Evolutionary conservation across 2,797 vertebrate genomes (phyloP).

Genomic region (Nannoperca australis): DNA sequence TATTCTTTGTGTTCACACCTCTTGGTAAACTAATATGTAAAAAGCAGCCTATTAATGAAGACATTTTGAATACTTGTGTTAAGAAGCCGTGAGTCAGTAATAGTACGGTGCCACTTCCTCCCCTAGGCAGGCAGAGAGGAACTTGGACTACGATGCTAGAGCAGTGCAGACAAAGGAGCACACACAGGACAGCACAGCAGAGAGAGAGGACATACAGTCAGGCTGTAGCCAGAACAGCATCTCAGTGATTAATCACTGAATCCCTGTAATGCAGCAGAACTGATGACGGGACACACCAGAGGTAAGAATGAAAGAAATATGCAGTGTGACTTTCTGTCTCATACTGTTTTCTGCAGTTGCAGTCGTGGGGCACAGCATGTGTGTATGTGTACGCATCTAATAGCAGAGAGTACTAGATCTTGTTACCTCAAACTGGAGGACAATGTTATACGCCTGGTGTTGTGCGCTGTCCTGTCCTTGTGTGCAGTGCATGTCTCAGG

Average conservation of each 20-base stretch:
- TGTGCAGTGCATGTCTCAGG: slow-evolving; percentile 4
- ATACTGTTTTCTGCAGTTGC: slow-evolving; percentile 12
- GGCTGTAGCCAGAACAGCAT: slow-evolving; percentile 36
- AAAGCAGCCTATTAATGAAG: slow-evolving; percentile 6
- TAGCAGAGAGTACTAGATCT: background rate
- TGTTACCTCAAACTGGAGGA: slow-evolving; percentile 10
- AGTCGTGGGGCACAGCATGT: background rate
- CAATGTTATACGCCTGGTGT: slow-evolving; percentile 8
- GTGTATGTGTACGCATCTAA: background rate
- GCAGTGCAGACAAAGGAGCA: slow-evolving; percentile 60
- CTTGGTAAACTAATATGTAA: background rate
- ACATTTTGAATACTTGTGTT: background rate
- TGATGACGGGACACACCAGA: slow-evolving; percentile 36
- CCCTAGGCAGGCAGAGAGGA: slow-evolving; percentile 36
- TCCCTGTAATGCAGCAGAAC: slow-evolving; percentile 51
- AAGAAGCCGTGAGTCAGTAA: slow-evolving; percentile 6
- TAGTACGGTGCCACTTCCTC: slow-evolving; percentile 17
- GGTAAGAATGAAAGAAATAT: slow-evolving; percentile 41
- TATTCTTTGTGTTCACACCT: background rate
- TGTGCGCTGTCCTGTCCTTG: slow-evolving; percentile 19
- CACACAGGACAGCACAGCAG: slow-evolving; percentile 36
- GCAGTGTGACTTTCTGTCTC: slow-evolving; percentile 6
- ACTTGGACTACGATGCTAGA: slow-evolving; percentile 51
- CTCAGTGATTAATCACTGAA: slow-evolving; percentile 34
- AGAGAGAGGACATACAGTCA: slow-evolving; percentile 27